Evolutionary conservation across 2,888 invertebrate species (phyloP).

Genomic region (Diploptera punctata): DNA sequence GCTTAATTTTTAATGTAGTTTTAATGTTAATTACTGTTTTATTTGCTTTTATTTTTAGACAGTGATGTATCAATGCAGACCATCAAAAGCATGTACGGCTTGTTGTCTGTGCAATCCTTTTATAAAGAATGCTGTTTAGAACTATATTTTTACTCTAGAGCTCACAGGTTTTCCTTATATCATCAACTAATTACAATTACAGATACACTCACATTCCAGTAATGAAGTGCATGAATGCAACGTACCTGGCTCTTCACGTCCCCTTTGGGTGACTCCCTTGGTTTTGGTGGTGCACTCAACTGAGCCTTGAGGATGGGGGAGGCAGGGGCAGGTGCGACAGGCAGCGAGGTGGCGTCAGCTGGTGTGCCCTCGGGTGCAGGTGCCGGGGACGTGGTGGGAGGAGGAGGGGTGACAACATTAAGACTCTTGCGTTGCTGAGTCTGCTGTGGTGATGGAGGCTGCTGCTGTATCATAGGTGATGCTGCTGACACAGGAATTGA

Average conservation of each 20-base stretch:
- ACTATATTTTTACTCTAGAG: too few relatives aligned
- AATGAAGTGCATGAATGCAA: too few relatives aligned
- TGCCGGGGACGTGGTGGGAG: slow-evolving; percentile 53
- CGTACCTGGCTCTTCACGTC: slow-evolving; percentile 66
- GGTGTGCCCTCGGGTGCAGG: slow-evolving; percentile 10
- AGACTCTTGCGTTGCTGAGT: slow-evolving; percentile 30
- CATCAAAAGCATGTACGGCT: too few relatives aligned
- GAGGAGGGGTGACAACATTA: slow-evolving; percentile 48
- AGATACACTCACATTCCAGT: too few relatives aligned
- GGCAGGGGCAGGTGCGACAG: slow-evolving; percentile 62
- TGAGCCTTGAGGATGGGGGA: slow-evolving; percentile 87
- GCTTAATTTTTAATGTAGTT: too few relatives aligned
- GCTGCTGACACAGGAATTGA: slow-evolving; percentile 53
- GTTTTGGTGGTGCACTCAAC: slow-evolving; percentile 72
- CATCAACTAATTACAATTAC: too few relatives aligned
- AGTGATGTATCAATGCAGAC: too few relatives aligned
- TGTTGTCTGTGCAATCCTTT: too few relatives aligned
- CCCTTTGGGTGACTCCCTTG: slow-evolving; percentile 53
- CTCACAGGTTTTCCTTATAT: too few relatives aligned
- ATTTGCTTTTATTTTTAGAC: too few relatives aligned
- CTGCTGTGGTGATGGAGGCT: slow-evolving; percentile 48
- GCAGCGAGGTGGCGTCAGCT: slow-evolving; percentile 45
- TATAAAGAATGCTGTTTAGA: too few relatives aligned
- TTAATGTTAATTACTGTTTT: too few relatives aligned
- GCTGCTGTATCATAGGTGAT: slow-evolving; percentile 35